phyloP scores from a whole-genome alignment of 64 coral and sea anemone genomes.

The Hydrozoanthus tunicans region DNA sequence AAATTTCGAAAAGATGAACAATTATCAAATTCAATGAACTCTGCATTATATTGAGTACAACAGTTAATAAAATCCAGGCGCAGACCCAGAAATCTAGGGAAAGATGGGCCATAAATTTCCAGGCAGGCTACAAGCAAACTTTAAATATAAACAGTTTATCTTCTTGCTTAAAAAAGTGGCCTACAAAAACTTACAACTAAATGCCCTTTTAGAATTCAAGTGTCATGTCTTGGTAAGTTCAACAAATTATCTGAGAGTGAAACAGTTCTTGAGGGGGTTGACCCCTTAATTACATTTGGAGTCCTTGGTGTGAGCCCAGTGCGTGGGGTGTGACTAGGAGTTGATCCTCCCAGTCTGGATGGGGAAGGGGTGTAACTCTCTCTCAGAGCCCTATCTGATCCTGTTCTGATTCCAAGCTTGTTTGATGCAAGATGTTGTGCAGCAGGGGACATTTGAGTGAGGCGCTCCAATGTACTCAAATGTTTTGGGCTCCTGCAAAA shows the following conservation, averaged over 20 bases:
- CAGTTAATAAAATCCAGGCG: no score
- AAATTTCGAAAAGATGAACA: no score
- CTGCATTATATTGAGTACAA: no score
- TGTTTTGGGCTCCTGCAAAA: constrained; percentile 70
- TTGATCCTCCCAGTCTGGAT: constrained; percentile 27
- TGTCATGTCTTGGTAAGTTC: constrained; percentile 75
- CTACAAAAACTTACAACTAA: no score
- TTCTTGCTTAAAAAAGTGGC: background rate
- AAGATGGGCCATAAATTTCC: no score
- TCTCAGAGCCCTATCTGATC: constrained; percentile 79
- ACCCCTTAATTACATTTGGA: constrained; percentile 2
- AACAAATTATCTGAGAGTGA: constrained; percentile 82
- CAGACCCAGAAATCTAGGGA: no score
- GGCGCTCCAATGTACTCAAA: constrained; percentile 70
- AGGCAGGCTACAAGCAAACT: no score
- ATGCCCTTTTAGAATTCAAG: background rate
- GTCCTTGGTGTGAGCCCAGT: constrained; percentile 35
- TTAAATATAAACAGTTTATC: background rate
- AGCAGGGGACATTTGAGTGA: constrained; percentile 88
- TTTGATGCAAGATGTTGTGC: constrained; percentile 86
- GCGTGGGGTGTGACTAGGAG: constrained; percentile 28
- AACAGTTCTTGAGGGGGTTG: constrained; percentile 54
- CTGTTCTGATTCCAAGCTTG: constrained; percentile 87
- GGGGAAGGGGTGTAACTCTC: constrained; percentile 91
- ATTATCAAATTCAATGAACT: no score